A percentile compares a stretch with the other conserved stretches of the same genome.
Evolutionary conservation across 2,888 invertebrate species (phyloP).

Genomic region (Balanococcus diminutus): DNA sequence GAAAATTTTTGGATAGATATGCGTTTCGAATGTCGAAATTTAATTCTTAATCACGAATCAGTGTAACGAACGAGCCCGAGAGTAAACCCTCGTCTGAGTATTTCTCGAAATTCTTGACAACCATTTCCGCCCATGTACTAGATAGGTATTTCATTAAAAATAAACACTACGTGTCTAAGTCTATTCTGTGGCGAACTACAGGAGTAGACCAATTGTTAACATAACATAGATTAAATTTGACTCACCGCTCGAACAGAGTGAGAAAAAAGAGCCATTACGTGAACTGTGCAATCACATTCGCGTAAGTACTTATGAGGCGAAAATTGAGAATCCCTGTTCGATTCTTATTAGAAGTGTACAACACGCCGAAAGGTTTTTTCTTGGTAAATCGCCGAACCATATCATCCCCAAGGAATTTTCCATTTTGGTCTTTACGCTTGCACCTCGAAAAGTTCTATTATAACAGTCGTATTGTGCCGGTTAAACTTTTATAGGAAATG

Average conservation of each 20-base stretch:
- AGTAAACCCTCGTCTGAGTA: neutral
- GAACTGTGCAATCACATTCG: neutral
- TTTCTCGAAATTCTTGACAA: neutral
- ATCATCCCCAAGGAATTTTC: constrained; percentile 29
- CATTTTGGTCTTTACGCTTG: constrained; percentile 26
- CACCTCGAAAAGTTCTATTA: constrained; percentile 37
- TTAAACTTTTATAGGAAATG: constrained; percentile 29
- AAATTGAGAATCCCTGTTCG: neutral
- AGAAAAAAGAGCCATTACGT: neutral
- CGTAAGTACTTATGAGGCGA: neutral
- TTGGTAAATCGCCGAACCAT: constrained; percentile 17
- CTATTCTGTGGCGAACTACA: neutral
- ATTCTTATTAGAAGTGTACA: constrained; percentile 6
- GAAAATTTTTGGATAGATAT: neutral
- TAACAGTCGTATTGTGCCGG: constrained; percentile 8
- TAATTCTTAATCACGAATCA: neutral
- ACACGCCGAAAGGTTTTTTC: constrained; percentile 2
- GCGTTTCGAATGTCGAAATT: neutral
- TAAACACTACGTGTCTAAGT: neutral
- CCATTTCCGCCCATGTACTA: neutral
- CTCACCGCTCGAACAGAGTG: neutral
- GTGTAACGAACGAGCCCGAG: neutral
- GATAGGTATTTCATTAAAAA: neutral
- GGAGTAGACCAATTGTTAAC: neutral
- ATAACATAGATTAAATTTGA: neutral